Evolutionary conservation across 1,140 invertebrate species (phyloP), one percentile per base, ranked within the genome.

Genomic region (Atopsyche davidsoni): DNA sequence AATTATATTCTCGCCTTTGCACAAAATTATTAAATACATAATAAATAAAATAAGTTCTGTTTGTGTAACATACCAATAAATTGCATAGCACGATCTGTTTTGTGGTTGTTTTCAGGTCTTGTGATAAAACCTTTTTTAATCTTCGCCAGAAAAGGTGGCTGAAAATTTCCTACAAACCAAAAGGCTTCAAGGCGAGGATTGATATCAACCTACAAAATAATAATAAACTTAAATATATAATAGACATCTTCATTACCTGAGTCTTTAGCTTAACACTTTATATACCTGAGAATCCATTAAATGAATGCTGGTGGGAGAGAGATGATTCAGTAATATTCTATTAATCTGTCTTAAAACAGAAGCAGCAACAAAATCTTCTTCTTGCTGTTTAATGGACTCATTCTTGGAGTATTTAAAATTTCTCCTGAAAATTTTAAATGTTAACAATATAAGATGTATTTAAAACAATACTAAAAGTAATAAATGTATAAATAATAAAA

Each of bases 101-200:
- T n/a, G n/a, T n/a, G n/a, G n/a, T n/a, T n/a, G n/a, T n/a, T n/a
- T n/a, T n/a, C n/a, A n/a, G n/a, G n/a, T n/a, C n/a, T n/a, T n/a
- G 46, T 23, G 13, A 19, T 14, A 17, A 23, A 42, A 42, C 67
- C 57, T 39, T 65, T 57, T 54, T 69, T 72, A 28, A 54, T 64
- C 44, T 64, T 73, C 4, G 63, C 62, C 2, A 76, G 58, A 56
- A 61, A 60, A 31, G 62, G 50, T n/a, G 77, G 70, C 56, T 79
- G 63, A 54, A 86, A 73, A 50, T 84, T 83, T 51, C 87, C 87
- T 45, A 77, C 75, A 58, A 75, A 76, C 89, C 89, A 91, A 64
- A 85, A 88, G 36, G 87, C 80, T 75, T 91, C 87, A 57, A 85
- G 67, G 25, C 87, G 71, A 4, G 88, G 83, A 52, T 86, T 77